Evolutionary conservation across 2,888 invertebrate genomes (phyloP).

Genomic region (Lasius platythorax): DNA sequence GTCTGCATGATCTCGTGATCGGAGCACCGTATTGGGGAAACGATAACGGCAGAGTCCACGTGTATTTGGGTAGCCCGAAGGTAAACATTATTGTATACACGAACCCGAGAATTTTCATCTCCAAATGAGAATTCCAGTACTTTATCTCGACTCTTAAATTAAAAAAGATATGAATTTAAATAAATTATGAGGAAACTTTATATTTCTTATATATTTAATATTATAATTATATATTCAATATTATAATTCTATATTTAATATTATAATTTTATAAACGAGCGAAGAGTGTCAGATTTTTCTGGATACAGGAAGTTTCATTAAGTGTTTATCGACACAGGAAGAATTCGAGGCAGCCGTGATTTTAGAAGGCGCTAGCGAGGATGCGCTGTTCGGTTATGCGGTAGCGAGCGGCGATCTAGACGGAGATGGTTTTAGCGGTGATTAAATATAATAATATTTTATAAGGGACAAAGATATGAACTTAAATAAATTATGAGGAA

Average conservation of each 20-base stretch:
- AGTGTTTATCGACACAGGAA: constrained; percentile 40
- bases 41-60: constrained; percentile 79
- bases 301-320: background rate
- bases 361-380: constrained; percentile 83
- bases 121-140: background rate
- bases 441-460: constrained; percentile 4
- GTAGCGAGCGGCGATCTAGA: constrained; percentile 88
- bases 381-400: constrained; percentile 88
- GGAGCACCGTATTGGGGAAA: constrained; percentile 82
- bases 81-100: constrained; percentile 41
- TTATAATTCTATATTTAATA: too few relatives aligned
- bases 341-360: constrained; percentile 59
- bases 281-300: background rate
- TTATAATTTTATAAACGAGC: background rate
- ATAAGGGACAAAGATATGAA: too few relatives aligned
- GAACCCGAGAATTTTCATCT: background rate
- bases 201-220: too few relatives aligned
- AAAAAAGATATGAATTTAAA: background rate
- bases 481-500: too few relatives aligned
- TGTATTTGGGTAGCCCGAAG: constrained; percentile 71
- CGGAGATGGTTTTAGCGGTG: constrained; percentile 88
- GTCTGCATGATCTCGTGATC: constrained; percentile 79
- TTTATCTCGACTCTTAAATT: background rate
- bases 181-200: too few relatives aligned
- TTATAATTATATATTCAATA: too few relatives aligned